phyloP scores from a whole-genome alignment of 2,797 vertebrate genomes.

The Acipenser oxyrinchus region DNA sequence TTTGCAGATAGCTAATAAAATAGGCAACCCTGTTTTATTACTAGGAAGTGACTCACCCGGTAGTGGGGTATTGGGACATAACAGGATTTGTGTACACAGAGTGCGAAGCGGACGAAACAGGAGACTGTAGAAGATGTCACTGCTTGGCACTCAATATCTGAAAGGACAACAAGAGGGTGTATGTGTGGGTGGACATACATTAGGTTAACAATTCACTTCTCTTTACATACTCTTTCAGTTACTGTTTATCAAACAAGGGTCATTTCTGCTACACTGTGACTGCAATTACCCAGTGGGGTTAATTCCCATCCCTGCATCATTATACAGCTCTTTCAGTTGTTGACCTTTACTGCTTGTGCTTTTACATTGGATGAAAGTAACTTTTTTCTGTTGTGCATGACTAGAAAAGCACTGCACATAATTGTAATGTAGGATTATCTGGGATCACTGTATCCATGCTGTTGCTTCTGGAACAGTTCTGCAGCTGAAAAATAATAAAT shows the following conservation, averaged over 20 bases:
- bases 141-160: constrained; percentile 57
- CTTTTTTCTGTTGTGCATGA: too few relatives aligned
- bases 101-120: constrained; percentile 21
- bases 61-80: constrained; percentile 40
- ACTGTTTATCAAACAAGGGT: neutral
- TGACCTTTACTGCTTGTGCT: too few relatives aligned
- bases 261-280: too few relatives aligned
- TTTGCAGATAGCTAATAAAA: constrained; percentile 29
- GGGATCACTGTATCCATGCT: too few relatives aligned
- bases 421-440: too few relatives aligned
- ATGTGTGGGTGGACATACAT: constrained; percentile 4
- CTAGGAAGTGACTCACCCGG: constrained; percentile 63
- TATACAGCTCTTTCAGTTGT: too few relatives aligned
- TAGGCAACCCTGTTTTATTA: constrained; percentile 49
- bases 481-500: too few relatives aligned
- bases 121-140: constrained; percentile 65
- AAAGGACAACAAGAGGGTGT: constrained; percentile 4
- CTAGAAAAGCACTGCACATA: too few relatives aligned
- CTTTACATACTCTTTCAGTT: constrained; percentile 1
- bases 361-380: too few relatives aligned
- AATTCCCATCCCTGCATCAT: too few relatives aligned
- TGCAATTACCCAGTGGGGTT: too few relatives aligned
- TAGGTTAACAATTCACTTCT: neutral
- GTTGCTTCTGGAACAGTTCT: too few relatives aligned
- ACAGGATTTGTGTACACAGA: constrained; percentile 44